Evolutionary conservation across 1,140 invertebrate species (phyloP).

Genomic region (Psilanteris sp.): DNA sequence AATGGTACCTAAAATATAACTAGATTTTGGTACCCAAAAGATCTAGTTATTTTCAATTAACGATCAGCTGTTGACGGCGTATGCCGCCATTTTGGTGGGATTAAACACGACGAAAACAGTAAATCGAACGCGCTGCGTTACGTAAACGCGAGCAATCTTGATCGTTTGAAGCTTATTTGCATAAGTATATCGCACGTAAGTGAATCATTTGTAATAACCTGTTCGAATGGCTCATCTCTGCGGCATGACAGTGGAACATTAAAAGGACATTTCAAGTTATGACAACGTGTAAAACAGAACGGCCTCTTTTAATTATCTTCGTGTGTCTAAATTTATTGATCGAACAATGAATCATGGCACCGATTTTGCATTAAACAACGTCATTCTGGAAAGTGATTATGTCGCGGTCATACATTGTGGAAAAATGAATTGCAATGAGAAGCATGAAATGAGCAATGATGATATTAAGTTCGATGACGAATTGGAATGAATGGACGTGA

Average conservation of each 20-base stretch:
- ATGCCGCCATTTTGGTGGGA: too few relatives aligned
- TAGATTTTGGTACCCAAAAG: too few relatives aligned
- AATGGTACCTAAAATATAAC: too few relatives aligned
- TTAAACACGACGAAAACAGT: conserved; percentile 9
- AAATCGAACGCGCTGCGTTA: neutral
- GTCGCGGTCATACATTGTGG: too few relatives aligned
- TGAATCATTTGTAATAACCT: conserved; percentile 35
- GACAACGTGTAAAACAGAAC: conserved; percentile 16
- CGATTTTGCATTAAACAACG: neutral
- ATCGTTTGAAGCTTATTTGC: conserved; percentile 28
- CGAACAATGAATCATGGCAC: conserved; percentile 8
- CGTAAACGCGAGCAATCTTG: conserved; percentile 21
- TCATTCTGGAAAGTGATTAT: too few relatives aligned
- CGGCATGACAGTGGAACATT: too few relatives aligned
- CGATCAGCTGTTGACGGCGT: too few relatives aligned
- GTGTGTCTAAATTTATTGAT: conserved; percentile 17
- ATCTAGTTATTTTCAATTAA: too few relatives aligned
- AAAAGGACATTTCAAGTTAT: conserved; percentile 9
- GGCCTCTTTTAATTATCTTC: conserved; percentile 18
- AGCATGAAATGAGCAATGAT: too few relatives aligned
- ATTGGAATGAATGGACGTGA: too few relatives aligned
- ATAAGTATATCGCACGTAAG: conserved; percentile 20
- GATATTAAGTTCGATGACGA: too few relatives aligned
- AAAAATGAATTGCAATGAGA: too few relatives aligned
- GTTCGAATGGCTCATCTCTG: conserved; percentile 6